A percentile compares a stretch with the other conserved stretches of the same genome.
Evolutionary conservation across 2,113 vertebrate genomes (phyloP).

Genomic region (Sceloporus undulatus): DNA sequence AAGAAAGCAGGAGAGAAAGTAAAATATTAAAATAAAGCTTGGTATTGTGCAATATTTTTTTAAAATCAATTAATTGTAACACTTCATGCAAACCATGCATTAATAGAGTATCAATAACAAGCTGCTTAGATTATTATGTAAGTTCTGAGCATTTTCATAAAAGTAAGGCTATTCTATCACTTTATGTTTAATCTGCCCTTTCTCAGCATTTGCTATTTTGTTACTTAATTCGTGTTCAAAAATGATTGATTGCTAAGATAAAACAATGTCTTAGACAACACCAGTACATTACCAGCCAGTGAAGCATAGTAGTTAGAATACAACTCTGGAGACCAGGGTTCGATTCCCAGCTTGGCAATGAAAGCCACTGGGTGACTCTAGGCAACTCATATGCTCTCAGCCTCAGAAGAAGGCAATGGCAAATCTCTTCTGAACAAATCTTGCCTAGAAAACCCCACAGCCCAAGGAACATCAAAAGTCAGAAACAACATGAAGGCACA

Average conservation of each 20-base stretch:
- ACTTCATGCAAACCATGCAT: slow-evolving; percentile 8
- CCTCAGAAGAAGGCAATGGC: no score
- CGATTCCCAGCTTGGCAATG: no score
- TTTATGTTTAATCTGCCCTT: background rate
- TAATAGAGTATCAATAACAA: background rate
- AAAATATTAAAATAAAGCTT: slow-evolving; percentile 7
- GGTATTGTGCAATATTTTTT: slow-evolving; percentile 21
- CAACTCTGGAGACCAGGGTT: no score
- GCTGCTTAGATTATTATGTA: background rate
- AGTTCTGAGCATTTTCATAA: background rate
- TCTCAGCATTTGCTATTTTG: background rate
- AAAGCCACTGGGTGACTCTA: no score
- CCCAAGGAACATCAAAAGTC: no score
- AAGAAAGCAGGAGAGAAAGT: slow-evolving; percentile 50
- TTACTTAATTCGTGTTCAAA: background rate
- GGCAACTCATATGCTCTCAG: no score
- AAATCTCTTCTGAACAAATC: no score
- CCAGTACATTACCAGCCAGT: no score
- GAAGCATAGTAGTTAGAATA: no score
- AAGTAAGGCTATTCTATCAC: background rate
- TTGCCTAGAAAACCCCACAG: no score
- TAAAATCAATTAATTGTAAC: background rate
- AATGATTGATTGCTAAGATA: background rate
- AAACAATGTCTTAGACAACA: background rate
- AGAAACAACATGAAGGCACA: no score